Conservation (phyloP, 2,113 vertebrate genomes). For the Vireo altiloquus region DNA sequence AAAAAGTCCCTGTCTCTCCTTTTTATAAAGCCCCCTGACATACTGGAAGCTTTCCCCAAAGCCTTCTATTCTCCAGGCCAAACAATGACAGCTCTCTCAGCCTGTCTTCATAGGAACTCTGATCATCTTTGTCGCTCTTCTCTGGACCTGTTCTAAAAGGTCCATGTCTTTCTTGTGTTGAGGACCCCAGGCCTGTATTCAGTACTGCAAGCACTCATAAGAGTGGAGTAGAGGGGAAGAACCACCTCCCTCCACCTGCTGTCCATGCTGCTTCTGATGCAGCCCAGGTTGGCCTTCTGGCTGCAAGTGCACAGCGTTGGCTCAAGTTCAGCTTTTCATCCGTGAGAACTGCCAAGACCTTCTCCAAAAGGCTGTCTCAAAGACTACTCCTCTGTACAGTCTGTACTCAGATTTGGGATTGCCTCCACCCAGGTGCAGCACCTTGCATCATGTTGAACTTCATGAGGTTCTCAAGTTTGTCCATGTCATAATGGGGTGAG, state of each 20-base stretch:
- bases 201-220: not conserved
- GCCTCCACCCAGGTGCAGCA: not conserved
- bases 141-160: not conserved
- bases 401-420: not conserved
- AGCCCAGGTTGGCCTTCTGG: not conserved
- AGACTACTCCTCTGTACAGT: not conserved
- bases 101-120: not conserved
- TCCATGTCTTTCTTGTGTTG: not conserved
- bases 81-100: not conserved
- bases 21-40: not conserved
- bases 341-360: not conserved
- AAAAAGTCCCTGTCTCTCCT: not conserved
- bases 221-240: not conserved
- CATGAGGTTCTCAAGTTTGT: not conserved
- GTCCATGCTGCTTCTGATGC: too few species aligned
- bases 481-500: not conserved
- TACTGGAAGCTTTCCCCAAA: fast-evolving
- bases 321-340: not conserved
- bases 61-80: not conserved
- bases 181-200: not conserved
- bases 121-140: not conserved
- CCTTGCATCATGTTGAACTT: not conserved
- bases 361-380: too few species aligned
- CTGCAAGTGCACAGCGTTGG: fast-evolving
- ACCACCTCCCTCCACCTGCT: not conserved